phyloP scores from a whole-genome alignment of 2,797 vertebrate species.

The Leptatherina wallacei region DNA sequence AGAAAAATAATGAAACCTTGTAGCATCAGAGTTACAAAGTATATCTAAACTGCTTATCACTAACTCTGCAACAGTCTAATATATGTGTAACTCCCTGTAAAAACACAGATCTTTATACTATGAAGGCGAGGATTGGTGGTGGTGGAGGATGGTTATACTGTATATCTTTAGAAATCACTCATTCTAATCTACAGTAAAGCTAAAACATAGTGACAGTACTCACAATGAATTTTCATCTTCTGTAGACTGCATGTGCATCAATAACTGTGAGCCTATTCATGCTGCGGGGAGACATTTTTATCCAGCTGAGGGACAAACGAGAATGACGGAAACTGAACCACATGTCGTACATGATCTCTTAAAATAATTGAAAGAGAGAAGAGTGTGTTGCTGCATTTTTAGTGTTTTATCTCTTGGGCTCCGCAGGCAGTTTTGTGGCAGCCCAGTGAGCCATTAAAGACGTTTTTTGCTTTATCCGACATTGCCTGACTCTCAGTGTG shows the following conservation, averaged over 20 bases:
- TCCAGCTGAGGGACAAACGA: conserved; percentile 32
- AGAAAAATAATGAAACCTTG: background rate
- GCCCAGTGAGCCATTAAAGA: conserved; percentile 32
- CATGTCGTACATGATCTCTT: conserved; percentile 17
- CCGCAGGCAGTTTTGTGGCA: conserved; percentile 29
- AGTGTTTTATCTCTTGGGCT: conserved; percentile 12
- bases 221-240: background rate
- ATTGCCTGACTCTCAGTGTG: conserved; percentile 25
- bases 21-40: background rate
- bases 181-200: background rate
- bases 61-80: background rate
- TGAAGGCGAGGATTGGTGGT: background rate
- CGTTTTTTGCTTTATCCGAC: conserved; percentile 40
- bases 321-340: background rate
- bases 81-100: background rate
- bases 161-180: background rate
- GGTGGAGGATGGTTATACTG: background rate
- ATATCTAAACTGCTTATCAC: background rate
- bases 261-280: conserved; percentile 26
- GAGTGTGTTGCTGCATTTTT: conserved; percentile 15
- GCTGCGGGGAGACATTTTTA: conserved; percentile 8
- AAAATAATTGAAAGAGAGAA: conserved; percentile 16
- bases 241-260: conserved; percentile 1
- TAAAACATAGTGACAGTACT: background rate
- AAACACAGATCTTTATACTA: background rate